phyloP scores from a whole-genome alignment of 2,797 vertebrate genomes.

The Phoxinus dragarum region DNA sequence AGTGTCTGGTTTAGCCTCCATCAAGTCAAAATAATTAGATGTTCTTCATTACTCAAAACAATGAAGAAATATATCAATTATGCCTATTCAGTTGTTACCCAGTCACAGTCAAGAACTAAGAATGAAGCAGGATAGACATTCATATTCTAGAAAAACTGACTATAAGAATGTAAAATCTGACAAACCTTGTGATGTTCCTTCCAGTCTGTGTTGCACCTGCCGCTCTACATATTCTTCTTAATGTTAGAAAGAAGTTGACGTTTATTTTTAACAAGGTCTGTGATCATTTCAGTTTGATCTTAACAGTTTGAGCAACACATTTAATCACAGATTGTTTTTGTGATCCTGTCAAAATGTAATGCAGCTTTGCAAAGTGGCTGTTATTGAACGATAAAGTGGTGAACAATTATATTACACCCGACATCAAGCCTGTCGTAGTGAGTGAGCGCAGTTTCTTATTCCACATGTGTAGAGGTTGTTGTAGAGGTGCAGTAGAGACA shows the following conservation, averaged over 20 bases:
- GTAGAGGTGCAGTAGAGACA: too few species aligned
- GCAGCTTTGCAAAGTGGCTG: background rate
- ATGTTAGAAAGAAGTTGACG: background rate
- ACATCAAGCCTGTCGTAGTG: background rate
- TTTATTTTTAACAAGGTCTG: background rate
- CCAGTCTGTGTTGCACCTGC: background rate
- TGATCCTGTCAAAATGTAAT: background rate
- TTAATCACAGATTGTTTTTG: conserved; percentile 22
- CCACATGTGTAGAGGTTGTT: background rate
- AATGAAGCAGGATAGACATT: background rate
- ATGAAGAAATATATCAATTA: background rate
- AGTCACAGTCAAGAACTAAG: background rate
- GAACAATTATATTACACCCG: background rate
- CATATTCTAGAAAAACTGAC: background rate
- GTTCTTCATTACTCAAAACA: background rate
- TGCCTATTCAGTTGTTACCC: background rate
- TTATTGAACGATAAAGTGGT: background rate
- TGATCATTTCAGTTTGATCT: conserved; percentile 3
- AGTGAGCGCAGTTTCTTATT: background rate
- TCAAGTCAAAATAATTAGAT: background rate
- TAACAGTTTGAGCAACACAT: background rate
- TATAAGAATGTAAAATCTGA: background rate
- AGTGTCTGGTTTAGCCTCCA: background rate
- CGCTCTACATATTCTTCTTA: background rate
- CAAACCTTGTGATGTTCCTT: background rate